Base-by-base conservation (phyloP, 2,113 vertebrate species). In the Paratilapia polleni region DNA sequence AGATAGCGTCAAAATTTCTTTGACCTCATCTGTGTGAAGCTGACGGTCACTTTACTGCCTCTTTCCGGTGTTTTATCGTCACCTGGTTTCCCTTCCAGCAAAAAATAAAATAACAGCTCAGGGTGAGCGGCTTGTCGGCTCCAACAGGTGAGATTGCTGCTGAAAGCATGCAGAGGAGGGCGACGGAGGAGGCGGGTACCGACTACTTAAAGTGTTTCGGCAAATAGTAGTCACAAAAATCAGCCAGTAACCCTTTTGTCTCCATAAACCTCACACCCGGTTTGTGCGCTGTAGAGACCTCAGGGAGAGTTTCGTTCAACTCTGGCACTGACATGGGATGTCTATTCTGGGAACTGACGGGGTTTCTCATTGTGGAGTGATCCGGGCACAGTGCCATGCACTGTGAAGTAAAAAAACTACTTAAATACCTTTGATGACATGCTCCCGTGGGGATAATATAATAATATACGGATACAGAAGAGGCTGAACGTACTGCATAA, bases 121-220 rank as follows among this genome's bases (percentile, higher is more conserved):
- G 47, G 13, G 60, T 4, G 78, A 43, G 38, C 85, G 2, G 56
- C 76, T 14, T 15, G 83, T 81, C 85, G 74, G 80, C 64, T 87
- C 86, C 90, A 90, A 92, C 94, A 95, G 93, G 94, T 94, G 92
- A 93, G 88, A 58, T 4, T 56, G 81, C 34, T 66, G 41, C 20
- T 77, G 64, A 62, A 57, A 73, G 78, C 89, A 70, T 31, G 87
- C 41, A 88, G 74, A 70, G 87, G 64, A 68, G 54, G 60, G 76
- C 1, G 52, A 77, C 41, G 79, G 36, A 31, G 81, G 56, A 58
- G 83, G 79, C 78, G 80, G 80, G 64, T 5, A 49, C 52, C 6
- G 76, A 77, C 59, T 31, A 28, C 56, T 28, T 63, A 13, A 68
- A 75, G 52, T 26, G 56, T 17, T 70, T 49, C 0, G 17, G 66